Conservation (phyloP, 2,888 invertebrate genomes). For the Elaeidobius kamerunicus region DNA sequence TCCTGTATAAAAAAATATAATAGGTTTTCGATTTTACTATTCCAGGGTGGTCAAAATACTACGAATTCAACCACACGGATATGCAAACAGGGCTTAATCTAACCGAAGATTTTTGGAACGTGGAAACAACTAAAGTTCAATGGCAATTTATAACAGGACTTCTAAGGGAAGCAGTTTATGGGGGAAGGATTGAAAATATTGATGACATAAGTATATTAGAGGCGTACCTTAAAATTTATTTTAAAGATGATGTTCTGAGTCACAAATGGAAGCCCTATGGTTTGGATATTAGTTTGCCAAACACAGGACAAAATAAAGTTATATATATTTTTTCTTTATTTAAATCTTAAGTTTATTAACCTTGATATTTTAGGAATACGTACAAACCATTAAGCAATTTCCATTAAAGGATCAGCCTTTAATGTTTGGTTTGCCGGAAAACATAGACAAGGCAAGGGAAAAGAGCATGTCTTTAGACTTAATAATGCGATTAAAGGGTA, state of each 20-base stretch:
- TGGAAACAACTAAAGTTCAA: slow-evolving; percentile 49
- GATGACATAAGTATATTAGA: slow-evolving; percentile 67
- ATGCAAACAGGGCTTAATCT: slow-evolving; percentile 70
- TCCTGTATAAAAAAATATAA: too few relatives aligned
- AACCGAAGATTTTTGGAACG: slow-evolving; percentile 48
- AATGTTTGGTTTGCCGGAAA: slow-evolving; percentile 81
- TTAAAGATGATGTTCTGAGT: slow-evolving; percentile 56
- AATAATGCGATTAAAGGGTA: slow-evolving; percentile 38
- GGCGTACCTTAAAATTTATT: slow-evolving; percentile 64
- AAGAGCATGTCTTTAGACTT: slow-evolving; percentile 41
- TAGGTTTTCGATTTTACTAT: too few relatives aligned
- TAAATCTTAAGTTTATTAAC: too few relatives aligned
- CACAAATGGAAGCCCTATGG: slow-evolving; percentile 60
- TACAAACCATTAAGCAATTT: slow-evolving; percentile 62
- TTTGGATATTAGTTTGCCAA: slow-evolving; percentile 51
- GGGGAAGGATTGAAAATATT: slow-evolving; percentile 78
- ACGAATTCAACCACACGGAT: slow-evolving; percentile 85
- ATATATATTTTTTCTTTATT: too few relatives aligned
- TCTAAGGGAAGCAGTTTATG: slow-evolving; percentile 77
- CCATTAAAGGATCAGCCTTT: slow-evolving; percentile 72
- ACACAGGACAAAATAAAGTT: slow-evolving; percentile 55
- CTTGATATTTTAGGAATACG: slow-evolving; percentile 59
- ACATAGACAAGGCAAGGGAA: slow-evolving; percentile 84
- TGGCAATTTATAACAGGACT: slow-evolving; percentile 78
- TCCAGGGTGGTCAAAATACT: slow-evolving; percentile 80